Conservation (phyloP, 1,140 invertebrate species). For the Bradysia coprophila region DNA sequence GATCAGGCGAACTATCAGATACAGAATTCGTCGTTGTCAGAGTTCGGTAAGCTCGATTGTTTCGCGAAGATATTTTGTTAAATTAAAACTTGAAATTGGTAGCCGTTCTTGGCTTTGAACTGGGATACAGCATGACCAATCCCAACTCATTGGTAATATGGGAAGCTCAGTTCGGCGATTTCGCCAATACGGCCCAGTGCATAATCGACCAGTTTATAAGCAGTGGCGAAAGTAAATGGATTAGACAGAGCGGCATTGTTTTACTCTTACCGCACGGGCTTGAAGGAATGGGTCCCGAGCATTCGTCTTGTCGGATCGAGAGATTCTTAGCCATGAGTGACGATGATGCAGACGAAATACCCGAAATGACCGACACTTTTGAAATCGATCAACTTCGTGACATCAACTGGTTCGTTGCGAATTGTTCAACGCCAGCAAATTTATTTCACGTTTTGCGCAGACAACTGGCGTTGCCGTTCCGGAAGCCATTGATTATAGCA, state of each 20-base stretch:
- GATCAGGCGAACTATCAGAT: conserved; percentile 58
- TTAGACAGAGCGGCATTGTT: conserved; percentile 62
- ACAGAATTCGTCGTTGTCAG: conserved; percentile 63
- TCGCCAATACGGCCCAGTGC: conserved; percentile 66
- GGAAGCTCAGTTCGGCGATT: conserved; percentile 89
- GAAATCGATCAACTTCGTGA: conserved; percentile 60
- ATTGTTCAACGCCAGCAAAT: conserved; percentile 70
- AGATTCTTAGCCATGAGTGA: conserved; percentile 62
- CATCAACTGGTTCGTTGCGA: conserved; percentile 66
- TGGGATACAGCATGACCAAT: conserved; percentile 69
- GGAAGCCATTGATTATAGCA: conserved; percentile 64
- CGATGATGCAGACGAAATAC: conserved; percentile 41
- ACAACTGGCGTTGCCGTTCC: conserved; percentile 63
- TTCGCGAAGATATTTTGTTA: no score
- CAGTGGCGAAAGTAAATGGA: conserved; percentile 68
- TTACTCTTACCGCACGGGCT: conserved; percentile 76
- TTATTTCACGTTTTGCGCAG: conserved; percentile 69
- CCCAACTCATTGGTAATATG: conserved; percentile 66
- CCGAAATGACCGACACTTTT: conserved; percentile 28
- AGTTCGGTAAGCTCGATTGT: conserved; percentile 55
- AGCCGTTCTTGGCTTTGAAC: conserved; percentile 44
- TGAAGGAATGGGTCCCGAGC: conserved; percentile 82
- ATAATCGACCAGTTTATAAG: conserved; percentile 73
- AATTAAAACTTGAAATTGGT: no score
- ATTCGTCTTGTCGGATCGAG: conserved; percentile 64